These are phyloP conservation scores for Coronaproctus castanopsis DNA, from an alignment of 2,888 invertebrate genomes.

Conservation along the genomic window DNA sequence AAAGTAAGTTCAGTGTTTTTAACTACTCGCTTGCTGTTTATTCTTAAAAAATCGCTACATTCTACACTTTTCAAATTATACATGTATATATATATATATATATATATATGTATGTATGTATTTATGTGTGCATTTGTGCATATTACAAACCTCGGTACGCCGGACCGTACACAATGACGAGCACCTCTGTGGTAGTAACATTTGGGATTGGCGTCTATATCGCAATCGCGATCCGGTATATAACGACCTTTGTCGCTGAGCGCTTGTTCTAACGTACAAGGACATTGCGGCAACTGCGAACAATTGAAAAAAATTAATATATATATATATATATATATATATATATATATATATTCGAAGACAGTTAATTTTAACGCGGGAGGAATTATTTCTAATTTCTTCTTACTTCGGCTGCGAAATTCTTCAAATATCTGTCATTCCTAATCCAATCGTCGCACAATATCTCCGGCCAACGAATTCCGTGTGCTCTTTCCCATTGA, in stretches of 20 bases:
- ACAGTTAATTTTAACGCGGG: too few relatives aligned
- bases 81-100: background rate
- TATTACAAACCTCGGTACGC: conserved; percentile 55
- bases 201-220: conserved; percentile 71
- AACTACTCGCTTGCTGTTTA: too few relatives aligned
- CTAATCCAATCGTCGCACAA: conserved; percentile 82
- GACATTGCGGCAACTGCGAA: conserved; percentile 45
- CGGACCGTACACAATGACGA: conserved; percentile 78
- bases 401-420: conserved; percentile 57
- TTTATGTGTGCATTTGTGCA: too few relatives aligned
- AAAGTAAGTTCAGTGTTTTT: too few relatives aligned
- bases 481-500: conserved; percentile 68
- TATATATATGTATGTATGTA: too few relatives aligned
- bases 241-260: conserved; percentile 77
- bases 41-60: too few relatives aligned
- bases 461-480: conserved; percentile 56
- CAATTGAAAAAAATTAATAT: conserved; percentile 25
- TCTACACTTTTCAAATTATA: too few relatives aligned
- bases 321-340: background rate
- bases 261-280: conserved; percentile 80
- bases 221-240: conserved; percentile 74
- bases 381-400: too few relatives aligned
- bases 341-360: too few relatives aligned
- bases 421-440: conserved; percentile 58
- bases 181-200: conserved; percentile 78